These are phyloP conservation scores for Lepidocyrtoides sp. DNA, from an alignment of 2,888 invertebrate genomes.

Conservation along the genomic window DNA sequence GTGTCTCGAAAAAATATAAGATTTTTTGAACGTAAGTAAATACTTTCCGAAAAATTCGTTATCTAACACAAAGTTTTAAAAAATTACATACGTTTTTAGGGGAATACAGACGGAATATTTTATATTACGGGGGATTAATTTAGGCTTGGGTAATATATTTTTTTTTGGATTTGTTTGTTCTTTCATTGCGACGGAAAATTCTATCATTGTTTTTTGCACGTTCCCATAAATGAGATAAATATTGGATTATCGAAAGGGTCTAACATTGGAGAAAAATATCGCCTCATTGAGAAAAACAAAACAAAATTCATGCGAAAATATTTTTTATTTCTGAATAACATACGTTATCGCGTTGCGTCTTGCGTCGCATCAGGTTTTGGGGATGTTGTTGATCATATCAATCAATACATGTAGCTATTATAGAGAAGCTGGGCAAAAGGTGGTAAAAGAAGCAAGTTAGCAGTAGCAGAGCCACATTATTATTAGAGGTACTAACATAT, in stretches of 20 bases:
- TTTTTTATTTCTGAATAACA: background rate
- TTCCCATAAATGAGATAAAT: too few relatives aligned
- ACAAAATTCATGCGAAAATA: conserved; percentile 5
- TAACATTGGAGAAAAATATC: background rate
- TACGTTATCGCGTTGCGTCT: background rate
- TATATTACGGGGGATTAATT: too few relatives aligned
- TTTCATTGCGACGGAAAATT: background rate
- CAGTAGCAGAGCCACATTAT: background rate
- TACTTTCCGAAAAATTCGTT: too few relatives aligned
- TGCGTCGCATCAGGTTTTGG: conserved; percentile 10
- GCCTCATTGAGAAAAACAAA: background rate
- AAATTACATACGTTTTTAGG: too few relatives aligned
- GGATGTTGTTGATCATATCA: background rate
- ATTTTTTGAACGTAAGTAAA: too few relatives aligned
- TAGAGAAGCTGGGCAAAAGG: background rate
- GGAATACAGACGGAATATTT: background rate
- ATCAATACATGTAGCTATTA: background rate
- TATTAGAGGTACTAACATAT: background rate
- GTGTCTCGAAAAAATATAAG: too few relatives aligned
- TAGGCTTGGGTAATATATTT: too few relatives aligned
- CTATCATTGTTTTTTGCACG: background rate
- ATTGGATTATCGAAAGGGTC: too few relatives aligned
- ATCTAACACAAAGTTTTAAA: too few relatives aligned
- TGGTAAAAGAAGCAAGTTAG: background rate
- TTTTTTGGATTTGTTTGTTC: too few relatives aligned